These are phyloP conservation scores for Auanema freiburgensis DNA, from an alignment of 2,888 invertebrate species.

Conservation along the genomic window DNA sequence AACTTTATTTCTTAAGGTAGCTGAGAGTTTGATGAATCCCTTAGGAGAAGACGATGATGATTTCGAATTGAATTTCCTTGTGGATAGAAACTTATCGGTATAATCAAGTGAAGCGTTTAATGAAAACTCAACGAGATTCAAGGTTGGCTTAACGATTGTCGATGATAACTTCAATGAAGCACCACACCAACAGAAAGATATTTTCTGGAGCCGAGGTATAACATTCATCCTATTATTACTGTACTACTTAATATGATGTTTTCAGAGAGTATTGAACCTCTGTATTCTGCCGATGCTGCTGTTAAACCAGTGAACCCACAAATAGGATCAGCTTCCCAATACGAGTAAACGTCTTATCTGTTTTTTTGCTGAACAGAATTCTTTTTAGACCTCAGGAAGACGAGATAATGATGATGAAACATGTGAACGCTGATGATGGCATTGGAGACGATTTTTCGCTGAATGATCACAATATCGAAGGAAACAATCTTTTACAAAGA, in stretches of 20 bases:
- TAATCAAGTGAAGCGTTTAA: neutral
- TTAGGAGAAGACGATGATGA: conserved; percentile 59
- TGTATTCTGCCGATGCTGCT: conserved; percentile 50
- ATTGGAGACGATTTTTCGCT: conserved; percentile 10
- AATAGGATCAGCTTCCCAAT: conserved; percentile 41
- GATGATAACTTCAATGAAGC: conserved; percentile 42
- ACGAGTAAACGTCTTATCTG: conserved; percentile 33
- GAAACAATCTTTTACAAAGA: conserved; percentile 24
- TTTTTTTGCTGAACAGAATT: neutral
- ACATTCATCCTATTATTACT: neutral
- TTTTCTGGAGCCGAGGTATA: conserved; percentile 35
- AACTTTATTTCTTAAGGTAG: conserved; percentile 28
- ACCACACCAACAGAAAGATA: conserved; percentile 40
- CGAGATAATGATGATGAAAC: conserved; percentile 39
- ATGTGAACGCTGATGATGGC: conserved; percentile 27
- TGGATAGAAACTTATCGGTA: conserved; percentile 45
- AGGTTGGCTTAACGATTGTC: conserved; percentile 42
- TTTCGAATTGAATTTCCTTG: conserved; percentile 51
- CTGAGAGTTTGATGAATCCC: conserved; percentile 58
- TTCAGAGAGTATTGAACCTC: conserved; percentile 25
- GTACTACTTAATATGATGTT: neutral
- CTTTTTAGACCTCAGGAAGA: conserved; percentile 25
- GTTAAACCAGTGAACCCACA: conserved; percentile 39
- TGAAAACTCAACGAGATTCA: conserved; percentile 2
- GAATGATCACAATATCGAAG: conserved; percentile 26